Evolutionary conservation across 2,888 invertebrate species (phyloP).

Genomic region (Plagodis dolabraria): DNA sequence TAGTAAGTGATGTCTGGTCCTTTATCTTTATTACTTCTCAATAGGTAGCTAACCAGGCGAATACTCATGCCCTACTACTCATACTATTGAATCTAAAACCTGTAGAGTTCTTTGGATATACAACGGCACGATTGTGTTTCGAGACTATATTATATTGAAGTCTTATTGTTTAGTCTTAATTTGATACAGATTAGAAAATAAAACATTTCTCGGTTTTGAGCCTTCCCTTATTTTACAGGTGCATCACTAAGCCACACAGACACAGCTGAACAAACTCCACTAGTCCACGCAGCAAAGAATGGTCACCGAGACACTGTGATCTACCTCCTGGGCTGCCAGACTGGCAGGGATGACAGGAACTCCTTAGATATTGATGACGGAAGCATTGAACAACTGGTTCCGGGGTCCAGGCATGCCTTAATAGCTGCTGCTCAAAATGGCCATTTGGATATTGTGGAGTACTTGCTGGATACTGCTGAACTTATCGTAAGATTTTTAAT

Average conservation of each 20-base stretch:
- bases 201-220: too few species aligned
- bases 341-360: conserved; percentile 88
- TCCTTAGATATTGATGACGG: conserved; percentile 71
- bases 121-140: too few species aligned
- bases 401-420: conserved; percentile 94
- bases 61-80: too few species aligned
- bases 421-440: conserved; percentile 95
- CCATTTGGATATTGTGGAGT: conserved; percentile 94
- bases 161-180: too few species aligned
- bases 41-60: too few species aligned
- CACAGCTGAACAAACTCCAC: conserved; percentile 92
- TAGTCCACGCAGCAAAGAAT: conserved; percentile 95
- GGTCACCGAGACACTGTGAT: conserved; percentile 95
- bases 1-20: too few species aligned
- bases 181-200: too few species aligned
- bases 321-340: conserved; percentile 91
- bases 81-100: too few species aligned
- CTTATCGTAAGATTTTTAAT: conserved; percentile 87
- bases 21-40: too few species aligned
- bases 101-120: too few species aligned
- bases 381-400: conserved; percentile 87
- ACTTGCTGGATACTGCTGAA: conserved; percentile 93
- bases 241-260: conserved; percentile 91
- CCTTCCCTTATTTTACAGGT: conserved; percentile 58
- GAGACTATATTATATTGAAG: too few species aligned